Conservation (phyloP, 2,113 vertebrate genomes). For the Glareola pratincola region DNA sequence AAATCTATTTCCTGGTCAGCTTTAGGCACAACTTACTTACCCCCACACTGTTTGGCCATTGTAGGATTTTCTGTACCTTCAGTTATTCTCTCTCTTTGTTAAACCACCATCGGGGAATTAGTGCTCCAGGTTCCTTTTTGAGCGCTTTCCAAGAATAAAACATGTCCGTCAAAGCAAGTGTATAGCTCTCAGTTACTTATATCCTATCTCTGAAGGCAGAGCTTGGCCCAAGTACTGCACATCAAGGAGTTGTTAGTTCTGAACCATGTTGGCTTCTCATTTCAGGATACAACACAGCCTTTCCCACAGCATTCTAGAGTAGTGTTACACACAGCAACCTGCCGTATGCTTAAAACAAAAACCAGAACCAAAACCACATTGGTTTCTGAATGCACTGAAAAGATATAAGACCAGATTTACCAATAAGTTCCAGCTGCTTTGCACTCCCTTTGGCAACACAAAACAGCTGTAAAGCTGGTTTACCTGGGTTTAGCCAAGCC, state of each 20-base stretch:
- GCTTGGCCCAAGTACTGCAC: neutral
- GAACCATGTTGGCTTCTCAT: neutral
- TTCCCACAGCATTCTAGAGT: neutral
- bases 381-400: neutral
- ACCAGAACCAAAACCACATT: neutral
- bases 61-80: neutral
- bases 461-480: neutral
- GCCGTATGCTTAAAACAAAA: neutral
- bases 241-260: neutral
- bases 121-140: neutral
- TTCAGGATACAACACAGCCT: neutral
- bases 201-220: neutral
- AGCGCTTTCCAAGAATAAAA: neutral
- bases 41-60: fast-evolving
- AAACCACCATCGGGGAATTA: neutral
- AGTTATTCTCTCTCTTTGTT: neutral
- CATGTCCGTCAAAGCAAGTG: neutral
- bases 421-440: constrained; percentile 31
- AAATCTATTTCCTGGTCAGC: neutral
- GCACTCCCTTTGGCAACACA: neutral
- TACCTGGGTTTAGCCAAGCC: neutral
- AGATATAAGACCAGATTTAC: neutral
- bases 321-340: neutral
- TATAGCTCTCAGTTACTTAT: neutral
- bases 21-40: neutral